A percentile compares a stretch with the other conserved stretches of the same genome.
Evolutionary conservation across 1,140 invertebrate genomes (phyloP).

Genomic region (Gryon sp.): DNA sequence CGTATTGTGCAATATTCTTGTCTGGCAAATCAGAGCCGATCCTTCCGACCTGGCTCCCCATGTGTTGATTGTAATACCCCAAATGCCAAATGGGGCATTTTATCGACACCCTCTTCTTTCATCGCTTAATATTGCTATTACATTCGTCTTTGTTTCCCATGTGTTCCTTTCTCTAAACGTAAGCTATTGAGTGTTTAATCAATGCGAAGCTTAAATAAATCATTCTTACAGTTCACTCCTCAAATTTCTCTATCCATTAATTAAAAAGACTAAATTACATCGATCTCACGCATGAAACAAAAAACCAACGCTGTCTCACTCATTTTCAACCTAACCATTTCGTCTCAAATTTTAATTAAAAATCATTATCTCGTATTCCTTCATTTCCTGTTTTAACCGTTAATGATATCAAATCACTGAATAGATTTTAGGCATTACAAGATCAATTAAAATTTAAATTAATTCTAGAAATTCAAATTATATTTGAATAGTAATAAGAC

Average conservation of each 20-base stretch:
- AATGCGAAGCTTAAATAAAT: constrained; percentile 49
- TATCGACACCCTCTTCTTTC: constrained; percentile 8
- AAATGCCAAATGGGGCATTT: constrained; percentile 20
- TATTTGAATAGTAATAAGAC: no score
- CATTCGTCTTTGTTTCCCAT: constrained; percentile 14
- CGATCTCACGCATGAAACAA: constrained; percentile 41
- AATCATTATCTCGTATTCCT: constrained; percentile 12
- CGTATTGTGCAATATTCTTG: no score
- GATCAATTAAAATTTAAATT: no score
- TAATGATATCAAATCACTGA: constrained; percentile 13
- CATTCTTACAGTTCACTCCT: constrained; percentile 40
- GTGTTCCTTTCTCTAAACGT: not conserved
- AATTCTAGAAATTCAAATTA: no score
- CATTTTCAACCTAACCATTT: constrained; percentile 37
- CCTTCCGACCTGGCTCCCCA: not conserved
- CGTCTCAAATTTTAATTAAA: constrained; percentile 42
- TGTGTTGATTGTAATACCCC: constrained; percentile 10
- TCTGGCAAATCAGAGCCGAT: not conserved
- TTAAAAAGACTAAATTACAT: constrained; percentile 54
- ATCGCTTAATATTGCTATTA: constrained; percentile 11
- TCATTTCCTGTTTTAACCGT: constrained; percentile 15
- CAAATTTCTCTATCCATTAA: constrained; percentile 45
- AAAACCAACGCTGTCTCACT: constrained; percentile 24
- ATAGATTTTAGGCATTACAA: no score
- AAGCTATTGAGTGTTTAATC: constrained; percentile 42